These are phyloP conservation scores for Atopsyche davidsoni DNA, from an alignment of 1,140 invertebrate species.

Conservation along the genomic window DNA sequence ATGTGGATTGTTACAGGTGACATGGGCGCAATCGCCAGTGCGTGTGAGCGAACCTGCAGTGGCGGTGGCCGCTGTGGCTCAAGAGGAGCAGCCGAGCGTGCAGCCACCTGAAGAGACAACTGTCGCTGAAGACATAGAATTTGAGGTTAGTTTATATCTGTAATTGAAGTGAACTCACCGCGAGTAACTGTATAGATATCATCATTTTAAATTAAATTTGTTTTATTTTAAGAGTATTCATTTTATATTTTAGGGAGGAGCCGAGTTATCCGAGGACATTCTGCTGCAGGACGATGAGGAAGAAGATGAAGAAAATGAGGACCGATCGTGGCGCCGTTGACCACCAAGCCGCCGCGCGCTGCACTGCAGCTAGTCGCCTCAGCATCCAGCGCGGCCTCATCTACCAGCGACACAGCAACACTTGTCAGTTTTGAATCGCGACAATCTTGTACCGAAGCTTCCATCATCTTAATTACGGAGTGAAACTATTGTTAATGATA, in stretches of 20 bases:
- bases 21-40: conserved; percentile 8
- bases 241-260: conserved; percentile 13
- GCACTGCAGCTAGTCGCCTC: neutral
- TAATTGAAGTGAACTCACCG: too few relatives aligned
- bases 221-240: neutral
- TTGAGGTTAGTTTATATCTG: neutral
- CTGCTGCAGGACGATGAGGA: conserved; percentile 53
- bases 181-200: neutral
- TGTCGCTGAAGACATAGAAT: neutral
- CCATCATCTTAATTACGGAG: neutral
- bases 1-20: conserved; percentile 17
- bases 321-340: conserved; percentile 55
- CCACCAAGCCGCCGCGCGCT: neutral
- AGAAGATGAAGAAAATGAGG: conserved; percentile 54
- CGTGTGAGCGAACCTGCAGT: conserved; percentile 1
- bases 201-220: neutral
- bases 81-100: neutral
- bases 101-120: neutral
- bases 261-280: conserved; percentile 38
- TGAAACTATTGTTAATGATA: neutral
- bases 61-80: neutral
- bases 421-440: too few relatives aligned
- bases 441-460: neutral
- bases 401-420: too few relatives aligned
- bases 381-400: too few relatives aligned